Evolutionary conservation across 1,140 invertebrate genomes (phyloP).

Genomic region (Procambarus clarkii): DNA sequence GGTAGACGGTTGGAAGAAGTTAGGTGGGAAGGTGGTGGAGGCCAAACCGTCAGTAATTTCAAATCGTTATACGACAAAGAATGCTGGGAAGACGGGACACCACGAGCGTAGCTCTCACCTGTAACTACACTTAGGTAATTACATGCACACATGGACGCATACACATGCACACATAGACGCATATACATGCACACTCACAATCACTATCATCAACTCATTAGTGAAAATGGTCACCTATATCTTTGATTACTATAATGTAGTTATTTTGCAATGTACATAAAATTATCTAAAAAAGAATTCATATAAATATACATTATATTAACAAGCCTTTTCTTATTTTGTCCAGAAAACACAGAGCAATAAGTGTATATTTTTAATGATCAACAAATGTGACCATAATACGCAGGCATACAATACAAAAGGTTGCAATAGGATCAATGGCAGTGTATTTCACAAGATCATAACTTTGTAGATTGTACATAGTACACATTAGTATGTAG

Average conservation of each 20-base stretch:
- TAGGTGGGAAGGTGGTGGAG: too few relatives aligned
- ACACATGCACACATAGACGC: background rate
- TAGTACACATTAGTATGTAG: slow-evolving; percentile 44
- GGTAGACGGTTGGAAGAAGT: too few relatives aligned
- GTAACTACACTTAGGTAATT: background rate
- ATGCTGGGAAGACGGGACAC: too few relatives aligned
- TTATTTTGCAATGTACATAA: too few relatives aligned
- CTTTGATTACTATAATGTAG: too few relatives aligned
- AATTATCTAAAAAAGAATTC: background rate
- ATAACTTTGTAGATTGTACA: slow-evolving; percentile 28
- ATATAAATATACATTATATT: background rate
- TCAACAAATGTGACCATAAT: background rate
- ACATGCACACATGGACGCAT: background rate
- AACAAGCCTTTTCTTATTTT: background rate
- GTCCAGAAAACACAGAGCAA: background rate
- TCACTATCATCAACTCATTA: background rate
- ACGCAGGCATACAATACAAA: background rate
- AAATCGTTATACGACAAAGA: too few relatives aligned
- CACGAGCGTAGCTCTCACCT: background rate
- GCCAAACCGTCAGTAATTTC: too few relatives aligned
- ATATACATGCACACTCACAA: background rate
- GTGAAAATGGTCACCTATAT: too few relatives aligned
- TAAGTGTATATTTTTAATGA: background rate
- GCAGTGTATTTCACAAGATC: slow-evolving; percentile 17
- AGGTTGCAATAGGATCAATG: slow-evolving; percentile 16